A percentile compares a stretch with the other conserved stretches of the same genome.
Conservation (phyloP, 2,888 invertebrate genomes). For the Lydus trimaculatus region DNA sequence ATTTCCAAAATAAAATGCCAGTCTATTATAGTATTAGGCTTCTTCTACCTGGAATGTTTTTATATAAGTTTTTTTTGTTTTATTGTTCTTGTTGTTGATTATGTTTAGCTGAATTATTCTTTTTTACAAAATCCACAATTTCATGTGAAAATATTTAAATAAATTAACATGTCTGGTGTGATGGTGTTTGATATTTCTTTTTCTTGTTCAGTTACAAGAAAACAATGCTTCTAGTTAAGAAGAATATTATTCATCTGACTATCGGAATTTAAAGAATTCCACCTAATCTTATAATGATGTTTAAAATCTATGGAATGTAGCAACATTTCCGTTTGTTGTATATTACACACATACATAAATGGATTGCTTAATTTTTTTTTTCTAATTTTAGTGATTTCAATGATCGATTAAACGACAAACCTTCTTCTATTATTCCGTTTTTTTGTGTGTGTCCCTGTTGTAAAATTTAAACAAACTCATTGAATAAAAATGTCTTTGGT, state of each 20-base stretch:
- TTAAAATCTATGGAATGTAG: not conserved
- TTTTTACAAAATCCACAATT: not conserved
- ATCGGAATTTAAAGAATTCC: not conserved
- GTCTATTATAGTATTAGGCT: not conserved
- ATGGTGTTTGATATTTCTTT: not conserved
- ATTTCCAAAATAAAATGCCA: not conserved
- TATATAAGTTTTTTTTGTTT: not conserved
- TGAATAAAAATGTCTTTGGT: not conserved
- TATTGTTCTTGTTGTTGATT: not conserved
- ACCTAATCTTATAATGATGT: constrained; percentile 1
- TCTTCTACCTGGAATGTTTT: not conserved
- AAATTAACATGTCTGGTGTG: not conserved
- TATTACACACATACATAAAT: too few species aligned
- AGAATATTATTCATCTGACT: not conserved
- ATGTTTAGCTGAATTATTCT: not conserved
- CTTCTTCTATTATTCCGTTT: not conserved
- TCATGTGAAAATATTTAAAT: not conserved
- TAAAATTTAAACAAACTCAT: too few species aligned
- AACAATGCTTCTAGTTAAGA: not conserved
- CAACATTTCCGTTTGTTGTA: not conserved
- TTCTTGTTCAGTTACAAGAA: too few species aligned
- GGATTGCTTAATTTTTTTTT: too few species aligned
- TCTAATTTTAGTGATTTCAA: too few species aligned
- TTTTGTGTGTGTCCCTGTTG: too few species aligned
- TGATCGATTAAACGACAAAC: not conserved